Conservation (phyloP, 2,113 vertebrate species). For the Tichodroma muraria region DNA sequence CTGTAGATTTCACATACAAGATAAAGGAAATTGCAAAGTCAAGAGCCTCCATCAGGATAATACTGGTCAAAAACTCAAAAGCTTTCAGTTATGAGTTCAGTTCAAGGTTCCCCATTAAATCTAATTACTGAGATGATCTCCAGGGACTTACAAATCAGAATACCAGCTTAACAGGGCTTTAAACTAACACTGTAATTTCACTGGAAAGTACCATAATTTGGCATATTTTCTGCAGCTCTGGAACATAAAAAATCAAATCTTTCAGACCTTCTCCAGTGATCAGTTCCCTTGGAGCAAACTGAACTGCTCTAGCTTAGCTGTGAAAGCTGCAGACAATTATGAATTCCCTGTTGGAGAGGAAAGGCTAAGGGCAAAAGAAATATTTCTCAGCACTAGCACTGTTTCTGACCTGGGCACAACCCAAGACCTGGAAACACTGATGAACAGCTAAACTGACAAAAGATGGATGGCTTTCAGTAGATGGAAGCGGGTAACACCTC, state of each 20-base stretch:
- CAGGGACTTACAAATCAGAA: background rate
- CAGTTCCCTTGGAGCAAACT: background rate
- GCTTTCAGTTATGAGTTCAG: background rate
- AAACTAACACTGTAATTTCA: background rate
- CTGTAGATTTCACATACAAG: background rate
- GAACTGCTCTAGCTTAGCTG: background rate
- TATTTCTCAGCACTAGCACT: background rate
- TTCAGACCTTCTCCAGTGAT: background rate
- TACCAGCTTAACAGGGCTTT: background rate
- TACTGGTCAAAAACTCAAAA: background rate
- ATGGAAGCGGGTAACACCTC: background rate
- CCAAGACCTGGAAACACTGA: background rate
- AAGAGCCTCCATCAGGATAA: background rate
- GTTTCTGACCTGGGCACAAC: background rate
- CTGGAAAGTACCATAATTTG: background rate
- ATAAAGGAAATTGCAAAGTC: background rate
- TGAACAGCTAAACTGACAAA: background rate
- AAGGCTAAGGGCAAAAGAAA: background rate
- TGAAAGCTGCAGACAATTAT: background rate
- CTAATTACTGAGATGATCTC: background rate
- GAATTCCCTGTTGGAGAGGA: background rate
- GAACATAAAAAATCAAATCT: background rate
- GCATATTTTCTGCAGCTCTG: background rate
- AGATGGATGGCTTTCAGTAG: background rate
- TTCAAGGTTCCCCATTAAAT: background rate